Base-by-base conservation (phyloP, 2,888 invertebrate genomes). In the Tenthredo amoena region DNA sequence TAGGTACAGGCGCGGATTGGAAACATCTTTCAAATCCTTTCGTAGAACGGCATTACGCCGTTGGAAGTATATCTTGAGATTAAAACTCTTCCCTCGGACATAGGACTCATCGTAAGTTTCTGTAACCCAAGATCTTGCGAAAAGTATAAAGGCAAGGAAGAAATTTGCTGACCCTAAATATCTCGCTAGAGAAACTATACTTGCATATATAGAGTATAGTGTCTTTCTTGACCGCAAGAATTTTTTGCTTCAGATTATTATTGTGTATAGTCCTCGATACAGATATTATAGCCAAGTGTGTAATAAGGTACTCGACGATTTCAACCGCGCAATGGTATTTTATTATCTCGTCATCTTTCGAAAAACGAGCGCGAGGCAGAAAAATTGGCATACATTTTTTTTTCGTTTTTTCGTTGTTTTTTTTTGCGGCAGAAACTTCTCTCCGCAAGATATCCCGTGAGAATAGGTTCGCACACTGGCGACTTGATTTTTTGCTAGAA, bases 161-260 rank as follows among this genome's bases (percentile, higher is more conserved):
- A 81, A 81, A 62, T 81, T 62, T 62, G 81, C 81, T 81, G 81
- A 81, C 62, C 50, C 31, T 77, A 77, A 26, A 55, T 26, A 77
- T 55, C 47, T 50, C 55, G 34, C 15, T 1, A 18, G 31, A 9
- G 2, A 37, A 55, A n/a, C 34, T 40, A 37, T 72, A 72, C 37
- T 7, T 15, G n/a, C n/a, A n/a, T n/a, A 26, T 1, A 1, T 71
- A 50, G 50, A 50, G 71, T 37, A 40, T 9, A 34, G 12, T 72
- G 7, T 72, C 34, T 72, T 72, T 72, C 6, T 40, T 37, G 12
- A 76, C 76, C 21, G 21, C 74, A 43, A 74, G 47, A 76, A 26
- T 76, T 43, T 31, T 43, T 76, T 10, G 47, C 43, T 15, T 10
- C 0, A 31, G 18, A 77, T n/a, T 77, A 77, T 77, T 5, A 18